Evolutionary conservation across 2,888 invertebrate genomes (phyloP).

Genomic region (Tinea pellionella): DNA sequence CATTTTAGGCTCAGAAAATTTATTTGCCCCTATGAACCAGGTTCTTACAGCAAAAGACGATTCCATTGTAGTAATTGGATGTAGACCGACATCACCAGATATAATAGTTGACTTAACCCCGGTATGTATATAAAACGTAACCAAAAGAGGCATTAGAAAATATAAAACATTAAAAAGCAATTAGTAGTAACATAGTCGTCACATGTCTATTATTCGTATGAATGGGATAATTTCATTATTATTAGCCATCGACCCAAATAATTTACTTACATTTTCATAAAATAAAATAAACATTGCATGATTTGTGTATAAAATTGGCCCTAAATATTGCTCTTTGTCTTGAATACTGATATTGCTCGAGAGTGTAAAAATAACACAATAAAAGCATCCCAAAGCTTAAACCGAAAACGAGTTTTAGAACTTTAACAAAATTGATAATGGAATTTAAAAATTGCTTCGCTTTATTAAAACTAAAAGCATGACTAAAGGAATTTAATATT

Average conservation of each 20-base stretch:
- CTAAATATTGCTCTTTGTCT: background rate
- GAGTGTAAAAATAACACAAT: background rate
- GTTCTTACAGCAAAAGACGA: slow-evolving; percentile 35
- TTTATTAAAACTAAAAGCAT: slow-evolving; percentile 11
- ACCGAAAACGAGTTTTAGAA: background rate
- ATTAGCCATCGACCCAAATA: background rate
- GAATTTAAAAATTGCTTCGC: slow-evolving; percentile 4
- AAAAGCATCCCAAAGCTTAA: background rate
- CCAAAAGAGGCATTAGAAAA: background rate
- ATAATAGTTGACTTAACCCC: slow-evolving; percentile 38
- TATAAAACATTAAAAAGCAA: background rate
- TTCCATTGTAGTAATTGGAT: slow-evolving; percentile 45
- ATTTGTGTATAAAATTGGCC: background rate
- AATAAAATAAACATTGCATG: background rate
- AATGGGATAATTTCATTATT: background rate
- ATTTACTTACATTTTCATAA: background rate
- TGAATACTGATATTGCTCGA: background rate
- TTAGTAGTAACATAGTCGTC: background rate
- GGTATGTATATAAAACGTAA: slow-evolving; percentile 43
- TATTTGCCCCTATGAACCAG: slow-evolving; percentile 54
- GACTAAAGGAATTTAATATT: background rate
- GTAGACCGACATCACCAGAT: slow-evolving; percentile 60
- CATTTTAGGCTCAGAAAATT: slow-evolving; percentile 51
- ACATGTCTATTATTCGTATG: background rate
- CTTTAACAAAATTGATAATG: background rate